Percentiles rank a stretch among this genome's conserved stretches.
Conservation (phyloP, 2,113 vertebrate genomes). For the Elaphurus davidianus region DNA sequence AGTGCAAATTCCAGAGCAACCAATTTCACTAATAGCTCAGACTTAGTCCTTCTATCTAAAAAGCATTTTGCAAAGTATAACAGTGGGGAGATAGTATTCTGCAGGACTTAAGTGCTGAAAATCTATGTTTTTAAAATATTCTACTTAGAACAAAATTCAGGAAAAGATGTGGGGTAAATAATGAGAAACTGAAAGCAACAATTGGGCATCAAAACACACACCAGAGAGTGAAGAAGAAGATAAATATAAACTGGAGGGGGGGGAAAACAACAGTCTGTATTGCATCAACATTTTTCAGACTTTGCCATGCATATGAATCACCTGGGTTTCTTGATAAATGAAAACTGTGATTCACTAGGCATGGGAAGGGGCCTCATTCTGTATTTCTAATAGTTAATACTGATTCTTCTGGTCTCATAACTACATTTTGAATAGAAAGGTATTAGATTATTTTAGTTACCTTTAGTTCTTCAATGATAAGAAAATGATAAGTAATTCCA, state of each 20-base stretch:
- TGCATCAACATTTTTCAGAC: neutral
- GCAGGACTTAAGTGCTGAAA: neutral
- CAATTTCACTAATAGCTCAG: neutral
- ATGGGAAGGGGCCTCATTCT: neutral
- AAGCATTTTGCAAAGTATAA: neutral
- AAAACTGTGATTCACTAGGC: neutral
- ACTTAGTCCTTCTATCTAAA: neutral
- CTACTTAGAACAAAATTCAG: neutral
- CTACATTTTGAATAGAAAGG: neutral
- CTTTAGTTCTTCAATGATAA: neutral
- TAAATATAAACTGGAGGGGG: neutral
- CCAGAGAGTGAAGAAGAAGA: neutral
- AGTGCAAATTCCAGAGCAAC: neutral
- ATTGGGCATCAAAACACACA: neutral
- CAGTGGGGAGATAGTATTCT: neutral
- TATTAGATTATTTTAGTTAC: neutral
- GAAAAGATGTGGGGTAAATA: neutral
- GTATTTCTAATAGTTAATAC: neutral
- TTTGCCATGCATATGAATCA: neutral
- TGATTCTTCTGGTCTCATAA: neutral
- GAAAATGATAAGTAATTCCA: neutral
- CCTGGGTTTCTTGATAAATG: neutral
- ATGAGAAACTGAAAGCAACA: neutral
- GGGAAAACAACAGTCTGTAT: neutral
- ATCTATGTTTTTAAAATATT: neutral